Evolutionary conservation across 2,113 vertebrate genomes (phyloP).

Genomic region (Neodon shergylaensis): DNA sequence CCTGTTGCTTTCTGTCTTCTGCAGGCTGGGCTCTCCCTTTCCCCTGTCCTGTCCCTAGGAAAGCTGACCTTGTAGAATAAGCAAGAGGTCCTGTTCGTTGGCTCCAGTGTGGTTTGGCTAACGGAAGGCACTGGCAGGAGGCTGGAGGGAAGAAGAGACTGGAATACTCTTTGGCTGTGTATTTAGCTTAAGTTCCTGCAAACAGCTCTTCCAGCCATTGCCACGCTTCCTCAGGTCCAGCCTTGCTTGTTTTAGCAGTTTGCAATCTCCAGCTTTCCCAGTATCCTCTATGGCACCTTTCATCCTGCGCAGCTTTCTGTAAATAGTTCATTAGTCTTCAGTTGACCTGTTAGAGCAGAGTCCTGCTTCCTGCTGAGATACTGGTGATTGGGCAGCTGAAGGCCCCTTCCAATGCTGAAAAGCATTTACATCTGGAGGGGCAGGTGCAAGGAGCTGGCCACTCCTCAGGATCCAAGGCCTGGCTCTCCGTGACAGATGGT

Average conservation of each 20-base stretch:
- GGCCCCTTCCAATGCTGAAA: neutral
- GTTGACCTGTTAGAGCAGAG: neutral
- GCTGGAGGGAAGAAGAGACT: neutral
- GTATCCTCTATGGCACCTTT: constrained; percentile 1
- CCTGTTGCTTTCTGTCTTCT: neutral
- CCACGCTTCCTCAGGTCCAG: neutral
- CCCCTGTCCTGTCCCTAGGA: neutral
- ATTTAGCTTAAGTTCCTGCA: neutral
- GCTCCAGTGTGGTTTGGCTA: neutral
- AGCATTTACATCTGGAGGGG: neutral
- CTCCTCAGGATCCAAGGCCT: neutral
- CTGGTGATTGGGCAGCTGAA: neutral
- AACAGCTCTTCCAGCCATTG: too few species aligned
- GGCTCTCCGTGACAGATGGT: neutral
- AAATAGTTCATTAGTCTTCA: neutral
- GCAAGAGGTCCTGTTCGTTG: neutral
- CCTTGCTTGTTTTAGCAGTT: neutral
- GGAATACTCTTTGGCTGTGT: neutral
- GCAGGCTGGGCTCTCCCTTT: neutral
- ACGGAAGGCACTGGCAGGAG: neutral
- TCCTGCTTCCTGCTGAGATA: neutral
- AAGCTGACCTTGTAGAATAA: neutral
- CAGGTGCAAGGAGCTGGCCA: neutral
- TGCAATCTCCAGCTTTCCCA: neutral
- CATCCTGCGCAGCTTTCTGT: neutral